Evolutionary conservation across 1,140 invertebrate species (phyloP).

Genomic region (Drosophila tropicalis): DNA sequence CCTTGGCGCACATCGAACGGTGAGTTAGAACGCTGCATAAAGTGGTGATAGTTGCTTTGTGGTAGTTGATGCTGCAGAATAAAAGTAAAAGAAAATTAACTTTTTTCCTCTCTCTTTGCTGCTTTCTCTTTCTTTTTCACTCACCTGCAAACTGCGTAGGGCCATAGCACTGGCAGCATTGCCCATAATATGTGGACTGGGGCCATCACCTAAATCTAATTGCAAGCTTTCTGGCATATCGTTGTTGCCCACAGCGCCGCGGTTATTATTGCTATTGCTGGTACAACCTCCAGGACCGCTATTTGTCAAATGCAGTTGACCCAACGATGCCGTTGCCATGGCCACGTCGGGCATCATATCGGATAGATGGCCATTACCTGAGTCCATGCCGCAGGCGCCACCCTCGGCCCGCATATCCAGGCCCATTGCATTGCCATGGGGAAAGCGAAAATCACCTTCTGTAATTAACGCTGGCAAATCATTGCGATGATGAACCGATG

Average conservation of each 20-base stretch:
- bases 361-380: slow-evolving; percentile 87
- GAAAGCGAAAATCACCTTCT: slow-evolving; percentile 85
- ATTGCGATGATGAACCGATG: slow-evolving; percentile 81
- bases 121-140: neutral
- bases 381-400: slow-evolving; percentile 63
- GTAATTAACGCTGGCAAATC: slow-evolving; percentile 87
- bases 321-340: slow-evolving; percentile 91
- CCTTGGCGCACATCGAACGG: slow-evolving; percentile 76
- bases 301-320: slow-evolving; percentile 85
- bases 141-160: slow-evolving; percentile 74
- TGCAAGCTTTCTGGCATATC: slow-evolving; percentile 85
- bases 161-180: slow-evolving; percentile 57
- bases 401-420: slow-evolving; percentile 56
- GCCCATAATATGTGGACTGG: slow-evolving; percentile 85
- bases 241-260: slow-evolving; percentile 42
- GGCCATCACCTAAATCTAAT: slow-evolving; percentile 91
- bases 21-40: slow-evolving; percentile 77
- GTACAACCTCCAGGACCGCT: slow-evolving; percentile 39
- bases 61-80: slow-evolving; percentile 68
- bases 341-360: slow-evolving; percentile 94
- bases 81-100: no score
- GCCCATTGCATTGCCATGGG: slow-evolving; percentile 63
- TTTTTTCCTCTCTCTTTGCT: slow-evolving; percentile 19
- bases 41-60: slow-evolving; percentile 74
- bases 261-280: slow-evolving; percentile 25